phyloP scores from a whole-genome alignment of 2,113 vertebrate species.

The Zapornia atra region DNA sequence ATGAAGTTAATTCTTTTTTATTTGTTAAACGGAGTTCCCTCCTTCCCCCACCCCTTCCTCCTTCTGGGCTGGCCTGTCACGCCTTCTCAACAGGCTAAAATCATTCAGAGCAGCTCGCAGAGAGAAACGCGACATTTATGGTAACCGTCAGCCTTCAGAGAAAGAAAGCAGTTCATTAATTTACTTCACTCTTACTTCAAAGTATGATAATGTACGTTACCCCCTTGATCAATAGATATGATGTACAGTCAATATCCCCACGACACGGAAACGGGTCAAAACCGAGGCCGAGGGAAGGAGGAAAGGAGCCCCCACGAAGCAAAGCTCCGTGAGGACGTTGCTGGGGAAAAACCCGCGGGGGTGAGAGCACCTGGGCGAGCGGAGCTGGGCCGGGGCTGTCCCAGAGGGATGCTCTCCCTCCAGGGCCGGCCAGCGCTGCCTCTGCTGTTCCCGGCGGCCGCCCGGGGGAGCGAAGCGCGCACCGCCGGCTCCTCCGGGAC shows the following conservation, averaged over 20 bases:
- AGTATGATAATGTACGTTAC: conserved; percentile 70
- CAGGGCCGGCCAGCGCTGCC: too few relatives aligned
- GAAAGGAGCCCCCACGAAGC: neutral
- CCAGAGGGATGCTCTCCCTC: neutral
- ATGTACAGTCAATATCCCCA: conserved; percentile 77
- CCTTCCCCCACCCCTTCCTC: conserved; percentile 89
- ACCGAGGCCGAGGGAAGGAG: neutral
- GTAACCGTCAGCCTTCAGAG: conserved; percentile 80
- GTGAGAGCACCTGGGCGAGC: neutral
- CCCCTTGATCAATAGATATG: conserved; percentile 82
- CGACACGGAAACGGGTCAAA: conserved; percentile 40
- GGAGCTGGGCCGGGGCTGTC: neutral
- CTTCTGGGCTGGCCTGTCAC: conserved; percentile 90
- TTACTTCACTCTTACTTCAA: conserved; percentile 78
- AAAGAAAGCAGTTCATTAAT: conserved; percentile 85
- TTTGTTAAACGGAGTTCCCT: conserved; percentile 88
- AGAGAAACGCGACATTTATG: conserved; percentile 84
- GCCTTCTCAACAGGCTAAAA: conserved; percentile 91
- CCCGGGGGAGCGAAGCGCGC: neutral
- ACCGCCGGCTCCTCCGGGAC: neutral
- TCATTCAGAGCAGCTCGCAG: conserved; percentile 81
- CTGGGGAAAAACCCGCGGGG: neutral
- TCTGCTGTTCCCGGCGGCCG: neutral
- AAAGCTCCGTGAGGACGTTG: neutral
- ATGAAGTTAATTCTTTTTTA: conserved; percentile 91